phyloP scores from a whole-genome alignment of 2,888 invertebrate species.

The Cetonia aurata region DNA sequence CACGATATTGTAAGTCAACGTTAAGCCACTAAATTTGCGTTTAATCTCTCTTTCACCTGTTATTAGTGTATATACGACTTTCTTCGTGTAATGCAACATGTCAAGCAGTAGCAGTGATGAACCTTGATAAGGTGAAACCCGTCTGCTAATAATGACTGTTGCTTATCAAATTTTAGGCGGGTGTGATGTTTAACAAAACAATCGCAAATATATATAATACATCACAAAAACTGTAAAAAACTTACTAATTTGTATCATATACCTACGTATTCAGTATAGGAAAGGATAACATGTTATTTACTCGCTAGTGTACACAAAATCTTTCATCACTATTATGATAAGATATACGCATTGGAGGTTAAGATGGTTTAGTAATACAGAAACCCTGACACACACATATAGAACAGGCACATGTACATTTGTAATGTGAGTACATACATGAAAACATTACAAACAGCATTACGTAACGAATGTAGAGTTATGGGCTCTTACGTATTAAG shows the following conservation, averaged over 20 bases:
- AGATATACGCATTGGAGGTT: conserved; percentile 36
- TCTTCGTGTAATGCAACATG: too few species aligned
- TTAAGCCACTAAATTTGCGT: too few species aligned
- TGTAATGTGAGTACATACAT: background rate
- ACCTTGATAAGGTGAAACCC: too few species aligned
- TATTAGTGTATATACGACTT: too few species aligned
- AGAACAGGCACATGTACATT: background rate
- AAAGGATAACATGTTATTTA: background rate
- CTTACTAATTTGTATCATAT: background rate
- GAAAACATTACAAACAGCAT: conserved; percentile 7
- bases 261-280: background rate
- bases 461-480: conserved; percentile 11
- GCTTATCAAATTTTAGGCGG: too few species aligned
- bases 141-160: too few species aligned
- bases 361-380: conserved; percentile 21
- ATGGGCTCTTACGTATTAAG: conserved; percentile 7
- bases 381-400: conserved; percentile 30
- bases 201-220: too few species aligned
- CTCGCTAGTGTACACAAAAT: conserved; percentile 30
- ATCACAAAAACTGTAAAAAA: background rate
- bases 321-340: conserved; percentile 29
- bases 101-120: too few species aligned
- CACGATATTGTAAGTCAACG: too few species aligned
- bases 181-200: too few species aligned
- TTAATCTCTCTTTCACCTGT: too few species aligned